Percentiles rank a stretch among this genome's conserved stretches.
Conservation (phyloP, 2,113 vertebrate species). For the Rhadina sibilatrix region DNA sequence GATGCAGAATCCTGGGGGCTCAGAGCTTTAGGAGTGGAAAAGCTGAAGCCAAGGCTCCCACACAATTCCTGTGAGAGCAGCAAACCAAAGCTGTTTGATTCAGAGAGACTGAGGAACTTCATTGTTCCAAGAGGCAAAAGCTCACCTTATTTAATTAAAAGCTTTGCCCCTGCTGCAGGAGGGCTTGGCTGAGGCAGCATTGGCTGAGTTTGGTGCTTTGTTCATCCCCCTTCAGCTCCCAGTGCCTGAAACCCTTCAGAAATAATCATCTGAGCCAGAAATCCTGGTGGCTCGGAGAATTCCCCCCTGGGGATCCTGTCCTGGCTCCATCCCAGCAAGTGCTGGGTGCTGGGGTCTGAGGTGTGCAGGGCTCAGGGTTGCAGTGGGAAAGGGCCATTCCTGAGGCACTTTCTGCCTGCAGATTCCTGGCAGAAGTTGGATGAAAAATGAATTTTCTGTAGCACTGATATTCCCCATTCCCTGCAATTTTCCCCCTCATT, state of each 20-base stretch:
- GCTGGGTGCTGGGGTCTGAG: rapidly evolving
- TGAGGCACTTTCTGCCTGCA: rapidly evolving
- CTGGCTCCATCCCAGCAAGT: rapidly evolving
- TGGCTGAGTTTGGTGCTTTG: rapidly evolving
- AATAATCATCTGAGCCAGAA: background rate
- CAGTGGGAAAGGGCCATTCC: background rate
- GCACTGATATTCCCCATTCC: background rate
- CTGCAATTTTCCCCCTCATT: background rate
- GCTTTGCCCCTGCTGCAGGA: background rate
- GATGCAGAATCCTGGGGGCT: no score
- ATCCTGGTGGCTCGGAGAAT: background rate
- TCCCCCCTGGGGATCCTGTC: rapidly evolving
- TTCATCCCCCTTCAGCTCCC: background rate
- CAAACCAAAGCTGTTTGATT: background rate
- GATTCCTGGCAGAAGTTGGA: background rate
- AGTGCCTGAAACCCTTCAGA: background rate
- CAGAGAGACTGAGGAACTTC: rapidly evolving
- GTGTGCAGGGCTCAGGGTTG: rapidly evolving
- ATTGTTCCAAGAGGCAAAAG: background rate
- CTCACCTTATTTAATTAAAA: background rate
- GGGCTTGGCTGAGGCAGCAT: background rate
- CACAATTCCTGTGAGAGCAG: background rate
- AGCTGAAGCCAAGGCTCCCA: background rate
- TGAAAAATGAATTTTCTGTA: background rate
- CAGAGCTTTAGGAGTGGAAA: background rate